Evolutionary conservation across 2,888 invertebrate species (phyloP), one percentile per base, ranked within the genome.

Genomic region (Cephus runcator): DNA sequence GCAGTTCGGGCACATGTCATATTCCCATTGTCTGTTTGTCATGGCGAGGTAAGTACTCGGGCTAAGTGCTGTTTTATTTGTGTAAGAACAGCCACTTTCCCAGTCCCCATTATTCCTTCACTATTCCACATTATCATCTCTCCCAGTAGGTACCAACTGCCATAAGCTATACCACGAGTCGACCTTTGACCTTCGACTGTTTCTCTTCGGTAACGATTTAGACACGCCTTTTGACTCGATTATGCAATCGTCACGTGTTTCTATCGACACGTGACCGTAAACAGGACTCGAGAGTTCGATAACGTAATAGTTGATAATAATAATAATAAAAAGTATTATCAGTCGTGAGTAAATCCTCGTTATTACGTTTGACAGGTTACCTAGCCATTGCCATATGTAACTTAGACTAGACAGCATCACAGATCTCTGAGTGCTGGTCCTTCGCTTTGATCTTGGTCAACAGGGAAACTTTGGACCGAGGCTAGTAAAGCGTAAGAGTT

Each of bases 41-140:
- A 85, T 83, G 85, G 86, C 83, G 85, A 85, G 82, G 82, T 87
- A 88, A 89, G 89, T 88, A 88, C 90, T 87, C 82, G 82, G 85
- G 83, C 89, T 89, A 89, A 91, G 91, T 91, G 89, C 89, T 89
- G 88, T 91, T 91, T 91, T 90, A 91, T 91, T 91, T 91, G 90
- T 89, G 84, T 89, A 90, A 90, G 89, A 90, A 89, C 89, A 89
- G 86, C 87, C 89, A 89, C 88, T 89, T 89, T 87, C 86, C 84
- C 69, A 88, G 83, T 84, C 83, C 81, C 85, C 85, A 56, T 56
- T 56, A 56, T 56, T 56, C 56, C 56, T 23, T 56, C 23, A 23
- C 56, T 56, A 56, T 56, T 56, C 56, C 23, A 56, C 23, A 56
- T 56, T 56, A 56, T 56, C 56, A 56, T 56, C 56, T 56, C 56